Conservation (phyloP, 2,113 vertebrate species). For the Eolophus roseicapilla region DNA sequence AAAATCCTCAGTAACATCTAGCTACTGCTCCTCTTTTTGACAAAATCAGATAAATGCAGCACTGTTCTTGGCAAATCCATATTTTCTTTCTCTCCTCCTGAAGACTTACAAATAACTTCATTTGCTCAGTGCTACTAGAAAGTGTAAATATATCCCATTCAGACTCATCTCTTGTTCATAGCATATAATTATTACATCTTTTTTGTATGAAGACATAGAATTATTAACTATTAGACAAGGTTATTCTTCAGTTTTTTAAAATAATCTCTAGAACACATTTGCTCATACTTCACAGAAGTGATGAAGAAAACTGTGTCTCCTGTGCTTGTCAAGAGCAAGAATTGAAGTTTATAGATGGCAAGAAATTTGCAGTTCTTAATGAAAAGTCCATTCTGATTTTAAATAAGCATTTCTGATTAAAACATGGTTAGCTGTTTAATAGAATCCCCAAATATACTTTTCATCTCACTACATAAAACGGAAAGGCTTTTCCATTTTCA, state of each 20-base stretch:
- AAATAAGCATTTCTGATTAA: neutral
- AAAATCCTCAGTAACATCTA: neutral
- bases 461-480: neutral
- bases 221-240: neutral
- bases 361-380: neutral
- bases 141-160: neutral
- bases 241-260: neutral
- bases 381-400: neutral
- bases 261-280: neutral
- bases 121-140: neutral
- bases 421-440: neutral
- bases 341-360: neutral
- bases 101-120: neutral
- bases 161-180: neutral
- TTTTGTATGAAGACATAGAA: neutral
- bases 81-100: neutral
- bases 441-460: neutral
- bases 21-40: neutral
- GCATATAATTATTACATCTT: neutral
- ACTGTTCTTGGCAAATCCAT: accelerated
- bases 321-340: neutral
- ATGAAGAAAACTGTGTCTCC: neutral
- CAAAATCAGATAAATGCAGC: accelerated
- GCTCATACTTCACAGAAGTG: neutral
- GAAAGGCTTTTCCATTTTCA: neutral